Percentiles rank a stretch among this genome's conserved stretches.
phyloP scores from a whole-genome alignment of 2,888 invertebrate genomes.

The Drosophila lacicola region DNA sequence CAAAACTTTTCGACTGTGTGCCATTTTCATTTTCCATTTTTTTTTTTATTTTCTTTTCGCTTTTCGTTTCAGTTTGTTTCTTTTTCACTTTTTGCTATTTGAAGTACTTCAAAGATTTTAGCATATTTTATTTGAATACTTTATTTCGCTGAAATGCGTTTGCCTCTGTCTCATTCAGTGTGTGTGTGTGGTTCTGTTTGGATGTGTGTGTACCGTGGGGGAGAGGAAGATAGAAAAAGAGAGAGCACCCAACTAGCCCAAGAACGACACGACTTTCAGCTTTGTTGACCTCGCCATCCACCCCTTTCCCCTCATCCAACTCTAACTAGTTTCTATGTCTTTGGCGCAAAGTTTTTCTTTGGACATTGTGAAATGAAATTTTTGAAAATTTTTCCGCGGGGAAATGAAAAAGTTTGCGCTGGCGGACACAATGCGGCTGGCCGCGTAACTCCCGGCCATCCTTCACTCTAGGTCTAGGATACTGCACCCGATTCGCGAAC shows the following conservation, averaged over 20 bases:
- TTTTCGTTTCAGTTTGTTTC: constrained; percentile 46
- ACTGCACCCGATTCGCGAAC: constrained; percentile 37
- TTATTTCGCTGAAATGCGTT: constrained; percentile 77
- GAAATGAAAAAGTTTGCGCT: constrained; percentile 81
- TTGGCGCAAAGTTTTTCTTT: constrained; percentile 75
- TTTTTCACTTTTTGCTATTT: constrained; percentile 73
- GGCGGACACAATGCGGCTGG: constrained; percentile 77
- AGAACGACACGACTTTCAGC: constrained; percentile 74
- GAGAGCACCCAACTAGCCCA: constrained; percentile 43
- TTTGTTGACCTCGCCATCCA: constrained; percentile 53
- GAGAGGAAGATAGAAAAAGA: constrained; percentile 1
- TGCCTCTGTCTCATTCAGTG: constrained; percentile 46
- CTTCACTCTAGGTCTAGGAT: neutral
- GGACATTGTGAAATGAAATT: constrained; percentile 79
- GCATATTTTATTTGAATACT: constrained; percentile 81
- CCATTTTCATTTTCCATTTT: constrained; percentile 44
- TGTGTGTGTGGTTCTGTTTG: constrained; percentile 4
- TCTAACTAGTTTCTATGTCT: constrained; percentile 80
- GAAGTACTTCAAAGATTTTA: constrained; percentile 82
- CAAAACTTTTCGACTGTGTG: constrained; percentile 71
- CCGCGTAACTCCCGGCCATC: constrained; percentile 14
- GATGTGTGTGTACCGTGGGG: constrained; percentile 4
- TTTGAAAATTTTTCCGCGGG: constrained; percentile 81
- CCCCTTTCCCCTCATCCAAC: constrained; percentile 32
- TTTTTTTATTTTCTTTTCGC: constrained; percentile 31